phyloP scores from a whole-genome alignment of 1,140 invertebrate genomes.

The Mya arenaria region DNA sequence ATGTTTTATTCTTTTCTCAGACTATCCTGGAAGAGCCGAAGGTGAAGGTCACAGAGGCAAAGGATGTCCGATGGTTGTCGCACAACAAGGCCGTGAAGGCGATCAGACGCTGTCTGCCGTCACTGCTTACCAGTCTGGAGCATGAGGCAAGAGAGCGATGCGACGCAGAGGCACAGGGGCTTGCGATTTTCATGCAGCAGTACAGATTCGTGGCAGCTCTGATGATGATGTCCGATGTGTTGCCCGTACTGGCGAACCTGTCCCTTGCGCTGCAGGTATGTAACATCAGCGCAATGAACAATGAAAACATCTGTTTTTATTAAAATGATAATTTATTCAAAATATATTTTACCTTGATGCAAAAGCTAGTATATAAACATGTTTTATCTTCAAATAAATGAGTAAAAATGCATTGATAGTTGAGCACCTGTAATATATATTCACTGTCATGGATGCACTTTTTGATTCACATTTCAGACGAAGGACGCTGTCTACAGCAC shows the following conservation, averaged over 20 bases:
- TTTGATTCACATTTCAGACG: no score
- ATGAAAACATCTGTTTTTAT: no score
- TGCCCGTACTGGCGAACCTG: background rate
- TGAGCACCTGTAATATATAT: no score
- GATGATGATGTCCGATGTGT: background rate
- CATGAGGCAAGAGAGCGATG: background rate
- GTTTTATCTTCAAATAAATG: no score
- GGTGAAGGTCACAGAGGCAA: constrained; percentile 12
- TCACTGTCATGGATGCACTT: no score
- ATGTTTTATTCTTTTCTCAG: no score
- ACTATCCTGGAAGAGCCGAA: background rate
- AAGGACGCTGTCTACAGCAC: no score
- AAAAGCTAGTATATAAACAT: no score
- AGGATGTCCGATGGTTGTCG: constrained; percentile 24
- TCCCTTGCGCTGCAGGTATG: constrained; percentile 11
- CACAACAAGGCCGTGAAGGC: background rate
- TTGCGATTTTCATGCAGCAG: background rate
- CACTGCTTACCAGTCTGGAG: constrained; percentile 4
- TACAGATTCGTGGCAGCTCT: background rate
- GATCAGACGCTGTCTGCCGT: background rate
- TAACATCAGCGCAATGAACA: no score
- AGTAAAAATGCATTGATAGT: no score
- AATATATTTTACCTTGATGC: no score
- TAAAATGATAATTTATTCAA: no score
- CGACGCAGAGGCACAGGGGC: constrained; percentile 9